Evolutionary conservation across 2,797 vertebrate species (phyloP), one percentile per base, ranked within the genome.

Genomic region (Gambelia wislizenii): DNA sequence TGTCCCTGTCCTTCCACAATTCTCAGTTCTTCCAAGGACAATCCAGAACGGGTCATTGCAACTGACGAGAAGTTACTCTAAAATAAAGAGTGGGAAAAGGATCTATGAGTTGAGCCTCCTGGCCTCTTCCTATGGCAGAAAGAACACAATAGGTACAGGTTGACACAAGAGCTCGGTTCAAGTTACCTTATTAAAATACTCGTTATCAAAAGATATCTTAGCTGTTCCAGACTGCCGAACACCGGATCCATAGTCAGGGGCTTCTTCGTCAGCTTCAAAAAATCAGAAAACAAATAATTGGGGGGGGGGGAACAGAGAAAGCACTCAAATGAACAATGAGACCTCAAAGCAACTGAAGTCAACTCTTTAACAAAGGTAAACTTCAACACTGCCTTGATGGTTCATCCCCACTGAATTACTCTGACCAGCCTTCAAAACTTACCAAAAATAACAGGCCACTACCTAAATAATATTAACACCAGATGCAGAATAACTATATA

Each of bases 1-100:
- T 99, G 99, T 89, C 99, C 99, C 93, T 99, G 99, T 12, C 99
- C 99, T 96, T 99, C 99, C 91, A 99, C 99, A 92, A 99, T 98
- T 89, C 99, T 98, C 89, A 99, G 95, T 93, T 99, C 99, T 96
- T 99, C 99, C 96, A 99, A 92, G 3, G 99, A 99, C 87, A 99
- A 94, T 2, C 98, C 99, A 1, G 98, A 98, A 75, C 95, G 98
- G 83, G 98, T 99, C 98, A 99, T 98, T 0, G 97, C 97, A 79
- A 97, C 96, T 0, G 98, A 97, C 77, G 98, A 96, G 93, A 98
- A 98, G 91, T 99, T 98, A 94, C 94, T 98, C 99, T 99, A 97
- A 81, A 95, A 9, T 12, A 93, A 94, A 91, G 12, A 2, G 44
- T 49, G 61, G 76, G 69, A 61, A 7, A 61, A 1, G 10, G 64